Conservation (phyloP, 2,797 vertebrate genomes). For the Naso thynnoides region DNA sequence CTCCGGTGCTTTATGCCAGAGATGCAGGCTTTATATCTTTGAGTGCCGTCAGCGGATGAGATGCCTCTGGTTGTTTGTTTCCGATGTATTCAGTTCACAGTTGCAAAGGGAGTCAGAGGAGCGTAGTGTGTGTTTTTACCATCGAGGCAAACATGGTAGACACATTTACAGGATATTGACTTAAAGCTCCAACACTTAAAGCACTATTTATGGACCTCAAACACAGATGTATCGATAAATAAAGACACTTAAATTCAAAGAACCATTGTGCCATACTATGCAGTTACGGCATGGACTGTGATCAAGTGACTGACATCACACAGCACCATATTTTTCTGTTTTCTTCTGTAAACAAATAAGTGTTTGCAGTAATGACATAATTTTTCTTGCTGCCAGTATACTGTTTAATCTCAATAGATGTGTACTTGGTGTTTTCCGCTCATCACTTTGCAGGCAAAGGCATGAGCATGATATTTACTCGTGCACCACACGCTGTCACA, state of each 20-base stretch:
- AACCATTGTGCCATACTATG: not conserved
- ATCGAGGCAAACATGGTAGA: constrained; percentile 30
- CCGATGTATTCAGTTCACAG: constrained; percentile 21
- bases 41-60: constrained; percentile 64
- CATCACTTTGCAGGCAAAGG: constrained; percentile 54
- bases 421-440: constrained; percentile 45
- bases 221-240: constrained; percentile 10
- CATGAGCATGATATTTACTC: constrained; percentile 72
- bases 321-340: not conserved
- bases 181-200: constrained; percentile 20
- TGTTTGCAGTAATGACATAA: not conserved
- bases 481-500: constrained; percentile 61
- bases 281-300: not conserved
- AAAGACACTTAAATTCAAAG: constrained; percentile 13
- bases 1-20: constrained; percentile 55
- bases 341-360: not conserved
- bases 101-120: constrained; percentile 23
- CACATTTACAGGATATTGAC: constrained; percentile 46
- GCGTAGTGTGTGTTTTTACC: constrained; percentile 18
- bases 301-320: constrained; percentile 1
- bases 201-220: not conserved
- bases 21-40: constrained; percentile 58
- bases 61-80: constrained; percentile 47
- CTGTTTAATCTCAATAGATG: constrained; percentile 27
- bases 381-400: not conserved